Evolutionary conservation across 2,113 vertebrate genomes (phyloP), one percentile per base, ranked within the genome.

Genomic region (Merops nubicus): DNA sequence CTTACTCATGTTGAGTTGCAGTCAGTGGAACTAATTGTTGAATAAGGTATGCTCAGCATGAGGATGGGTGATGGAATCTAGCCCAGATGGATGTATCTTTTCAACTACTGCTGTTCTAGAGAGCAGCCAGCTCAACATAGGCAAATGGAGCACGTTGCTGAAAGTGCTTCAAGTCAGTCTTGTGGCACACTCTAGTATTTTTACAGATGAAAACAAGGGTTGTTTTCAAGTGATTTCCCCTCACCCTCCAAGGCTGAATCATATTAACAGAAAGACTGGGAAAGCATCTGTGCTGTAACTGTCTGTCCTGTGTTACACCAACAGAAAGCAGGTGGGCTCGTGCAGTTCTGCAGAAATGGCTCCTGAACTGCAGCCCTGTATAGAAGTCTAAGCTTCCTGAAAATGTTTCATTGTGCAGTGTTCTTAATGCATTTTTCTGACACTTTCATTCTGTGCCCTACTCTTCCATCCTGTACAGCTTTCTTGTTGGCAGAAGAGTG

Each of bases 1-100:
- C 34, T 93, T 93, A 85, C 28, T 95, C 88, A 70, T 9, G 28
- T 50, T 91, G 59, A 70, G 54, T 67, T 90, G 54, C 54, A 91
- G 78, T 91, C 92, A 94, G 75, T 91, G 93, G 90, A 95, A 96
- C 96, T 95, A 94, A 93, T 93, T 86, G 82, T 90, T 90, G 93
- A 84, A 70, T 95, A 77, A 95, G 83, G 92, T 96, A 94, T 86
- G 82, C 90, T 94, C 96, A 96, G 92, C 85, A 56, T 92, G 90
- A 83, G 85, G 50, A 95, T 77, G 72, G 59, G 67, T 77, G 54
- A 85, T 83, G 75, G 85, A 94, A 94, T 93, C 90, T 77, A 79
- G 78, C 74, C 87, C 90, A 88, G 85, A 88, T 91, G 67, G 82
- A 91, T 94, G n/a, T 93, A 77, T 21, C 69, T 90, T 92, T 91